phyloP scores from a whole-genome alignment of 2,797 vertebrate species.

The Girardinus metallicus region DNA sequence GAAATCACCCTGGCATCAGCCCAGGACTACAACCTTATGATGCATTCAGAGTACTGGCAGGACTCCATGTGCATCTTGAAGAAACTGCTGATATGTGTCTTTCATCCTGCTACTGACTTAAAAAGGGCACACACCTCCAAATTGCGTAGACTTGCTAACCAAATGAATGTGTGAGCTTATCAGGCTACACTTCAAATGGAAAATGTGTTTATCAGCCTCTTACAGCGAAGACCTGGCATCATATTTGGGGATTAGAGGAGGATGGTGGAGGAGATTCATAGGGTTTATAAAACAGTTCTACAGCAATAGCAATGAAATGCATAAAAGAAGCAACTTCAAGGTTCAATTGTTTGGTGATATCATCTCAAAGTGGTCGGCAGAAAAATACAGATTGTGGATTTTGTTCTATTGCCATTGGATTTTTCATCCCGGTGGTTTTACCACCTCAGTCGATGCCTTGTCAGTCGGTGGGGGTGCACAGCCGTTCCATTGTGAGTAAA shows the following conservation, averaged over 20 bases:
- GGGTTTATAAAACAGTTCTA: neutral
- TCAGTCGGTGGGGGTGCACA: neutral
- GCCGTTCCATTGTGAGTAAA: neutral
- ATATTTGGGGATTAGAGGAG: neutral
- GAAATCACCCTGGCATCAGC: neutral
- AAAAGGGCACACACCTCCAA: neutral
- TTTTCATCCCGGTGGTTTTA: neutral
- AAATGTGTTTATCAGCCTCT: neutral
- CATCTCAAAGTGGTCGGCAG: neutral
- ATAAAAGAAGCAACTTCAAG: neutral
- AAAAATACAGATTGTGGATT: neutral
- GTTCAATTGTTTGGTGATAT: neutral
- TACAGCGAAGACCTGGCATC: neutral
- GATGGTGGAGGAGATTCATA: neutral
- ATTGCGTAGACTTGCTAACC: neutral
- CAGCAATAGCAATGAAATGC: neutral
- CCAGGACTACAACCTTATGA: neutral
- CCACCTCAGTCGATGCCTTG: neutral
- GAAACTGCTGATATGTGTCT: neutral
- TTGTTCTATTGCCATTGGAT: neutral
- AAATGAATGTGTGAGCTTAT: neutral
- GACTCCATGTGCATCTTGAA: neutral
- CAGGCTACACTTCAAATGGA: neutral
- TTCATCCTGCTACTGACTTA: neutral
- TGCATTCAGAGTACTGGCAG: neutral